A percentile compares a stretch with the other conserved stretches of the same genome.
Evolutionary conservation across 30 jellyfish, hydroid and myxozoan species (phyloP).

Genomic region (Hydra vulgaris): DNA sequence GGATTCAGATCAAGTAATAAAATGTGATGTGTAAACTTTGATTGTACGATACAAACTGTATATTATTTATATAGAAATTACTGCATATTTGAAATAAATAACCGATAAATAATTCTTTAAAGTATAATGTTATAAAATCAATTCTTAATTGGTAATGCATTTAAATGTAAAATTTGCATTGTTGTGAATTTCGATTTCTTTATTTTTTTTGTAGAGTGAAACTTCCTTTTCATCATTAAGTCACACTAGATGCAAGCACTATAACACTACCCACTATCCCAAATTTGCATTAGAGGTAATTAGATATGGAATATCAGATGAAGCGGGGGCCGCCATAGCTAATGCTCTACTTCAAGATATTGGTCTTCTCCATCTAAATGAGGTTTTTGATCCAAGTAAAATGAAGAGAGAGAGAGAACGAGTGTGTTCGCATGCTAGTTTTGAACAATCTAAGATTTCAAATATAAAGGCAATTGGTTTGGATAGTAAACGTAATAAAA

Average conservation of each 20-base stretch:
- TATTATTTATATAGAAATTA: too few species aligned
- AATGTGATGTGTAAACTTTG: not conserved
- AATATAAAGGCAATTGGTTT: not conserved
- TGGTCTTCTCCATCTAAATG: not conserved
- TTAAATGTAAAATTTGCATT: too few species aligned
- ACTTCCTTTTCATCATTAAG: not conserved
- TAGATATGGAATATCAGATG: not conserved
- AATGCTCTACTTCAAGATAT: not conserved
- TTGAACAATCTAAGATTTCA: not conserved
- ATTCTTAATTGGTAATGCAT: too few species aligned
- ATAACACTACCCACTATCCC: not conserved
- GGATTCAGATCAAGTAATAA: not conserved
- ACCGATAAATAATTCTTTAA: not conserved
- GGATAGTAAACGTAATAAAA: not conserved
- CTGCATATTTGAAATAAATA: not conserved
- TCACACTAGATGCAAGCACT: not conserved
- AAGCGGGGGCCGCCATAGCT: not conserved
- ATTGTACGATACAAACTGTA: not conserved
- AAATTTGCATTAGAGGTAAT: not conserved
- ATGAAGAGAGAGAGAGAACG: not conserved
- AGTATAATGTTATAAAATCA: too few species aligned
- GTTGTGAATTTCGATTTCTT: too few species aligned
- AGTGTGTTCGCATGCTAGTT: not conserved
- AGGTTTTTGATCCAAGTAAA: not conserved
- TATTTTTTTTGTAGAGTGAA: not conserved